phyloP scores from a whole-genome alignment of 2,113 vertebrate species.

The Indri indri region DNA sequence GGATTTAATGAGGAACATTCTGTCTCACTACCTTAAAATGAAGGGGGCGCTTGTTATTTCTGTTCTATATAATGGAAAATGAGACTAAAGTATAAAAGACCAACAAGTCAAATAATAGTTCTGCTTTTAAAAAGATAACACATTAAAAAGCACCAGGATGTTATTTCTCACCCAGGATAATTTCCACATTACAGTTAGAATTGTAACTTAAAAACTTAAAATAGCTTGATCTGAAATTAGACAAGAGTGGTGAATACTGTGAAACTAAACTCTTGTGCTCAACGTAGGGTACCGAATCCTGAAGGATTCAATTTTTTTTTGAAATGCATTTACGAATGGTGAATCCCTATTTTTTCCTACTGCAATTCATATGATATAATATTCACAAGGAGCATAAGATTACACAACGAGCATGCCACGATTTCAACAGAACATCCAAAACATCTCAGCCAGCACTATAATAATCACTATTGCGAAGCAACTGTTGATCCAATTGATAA shows the following conservation, averaged over 20 bases:
- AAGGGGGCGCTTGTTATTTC: background rate
- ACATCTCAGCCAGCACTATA: background rate
- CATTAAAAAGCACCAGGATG: background rate
- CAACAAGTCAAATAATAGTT: background rate
- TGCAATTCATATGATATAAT: background rate
- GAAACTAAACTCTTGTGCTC: background rate
- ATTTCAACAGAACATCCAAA: background rate
- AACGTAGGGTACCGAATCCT: background rate
- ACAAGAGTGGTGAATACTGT: background rate
- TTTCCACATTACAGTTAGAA: background rate
- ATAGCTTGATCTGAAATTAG: background rate
- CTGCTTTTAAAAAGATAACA: conserved; percentile 20
- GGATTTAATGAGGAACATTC: background rate
- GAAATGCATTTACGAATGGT: background rate
- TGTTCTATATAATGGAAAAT: background rate
- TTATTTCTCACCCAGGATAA: background rate
- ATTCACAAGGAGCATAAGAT: background rate
- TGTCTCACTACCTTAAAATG: background rate
- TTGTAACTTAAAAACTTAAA: background rate
- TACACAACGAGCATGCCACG: background rate
- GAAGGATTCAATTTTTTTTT: background rate
- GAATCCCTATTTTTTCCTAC: background rate
- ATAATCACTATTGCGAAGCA: background rate
- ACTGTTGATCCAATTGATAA: background rate
- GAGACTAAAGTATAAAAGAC: background rate